Conservation (phyloP, 2,888 invertebrate species). For the Perithous albicinctus region DNA sequence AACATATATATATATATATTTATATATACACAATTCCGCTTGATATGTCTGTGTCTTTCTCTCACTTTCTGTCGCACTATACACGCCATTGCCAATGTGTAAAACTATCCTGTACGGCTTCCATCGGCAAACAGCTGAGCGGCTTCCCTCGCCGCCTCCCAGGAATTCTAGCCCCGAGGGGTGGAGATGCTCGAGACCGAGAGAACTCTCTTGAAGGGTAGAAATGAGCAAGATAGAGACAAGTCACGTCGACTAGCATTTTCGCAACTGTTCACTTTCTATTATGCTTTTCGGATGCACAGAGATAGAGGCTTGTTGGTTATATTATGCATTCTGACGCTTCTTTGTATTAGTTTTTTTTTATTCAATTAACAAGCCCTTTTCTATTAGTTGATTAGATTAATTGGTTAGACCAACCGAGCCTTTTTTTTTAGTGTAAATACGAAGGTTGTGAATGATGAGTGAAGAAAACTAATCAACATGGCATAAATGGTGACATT, state of each 20-base stretch:
- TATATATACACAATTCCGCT: background rate
- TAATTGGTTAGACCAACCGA: no score
- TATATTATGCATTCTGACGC: no score
- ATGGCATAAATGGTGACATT: no score
- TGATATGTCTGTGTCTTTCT: constrained; percentile 14
- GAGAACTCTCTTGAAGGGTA: constrained; percentile 58
- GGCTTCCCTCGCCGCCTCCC: constrained; percentile 75
- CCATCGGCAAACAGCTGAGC: constrained; percentile 81
- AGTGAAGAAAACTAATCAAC: no score
- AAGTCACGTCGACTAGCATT: background rate
- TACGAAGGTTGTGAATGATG: background rate
- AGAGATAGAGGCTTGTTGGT: no score
- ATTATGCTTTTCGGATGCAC: constrained; percentile 1
- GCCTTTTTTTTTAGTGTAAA: no score
- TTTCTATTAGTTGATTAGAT: no score
- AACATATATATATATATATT: no score
- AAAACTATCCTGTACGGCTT: constrained; percentile 76
- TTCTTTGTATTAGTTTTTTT: no score
- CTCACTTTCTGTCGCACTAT: constrained; percentile 15
- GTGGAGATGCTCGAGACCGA: constrained; percentile 61
- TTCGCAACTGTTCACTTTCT: constrained; percentile 5
- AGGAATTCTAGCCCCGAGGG: constrained; percentile 73
- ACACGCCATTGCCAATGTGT: constrained; percentile 62
- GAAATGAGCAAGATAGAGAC: constrained; percentile 3
- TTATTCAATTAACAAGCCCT: no score